Evolutionary conservation across 1,140 invertebrate species (phyloP), one percentile per base, ranked within the genome.

Genomic region (Cardiocondyla obscurior): DNA sequence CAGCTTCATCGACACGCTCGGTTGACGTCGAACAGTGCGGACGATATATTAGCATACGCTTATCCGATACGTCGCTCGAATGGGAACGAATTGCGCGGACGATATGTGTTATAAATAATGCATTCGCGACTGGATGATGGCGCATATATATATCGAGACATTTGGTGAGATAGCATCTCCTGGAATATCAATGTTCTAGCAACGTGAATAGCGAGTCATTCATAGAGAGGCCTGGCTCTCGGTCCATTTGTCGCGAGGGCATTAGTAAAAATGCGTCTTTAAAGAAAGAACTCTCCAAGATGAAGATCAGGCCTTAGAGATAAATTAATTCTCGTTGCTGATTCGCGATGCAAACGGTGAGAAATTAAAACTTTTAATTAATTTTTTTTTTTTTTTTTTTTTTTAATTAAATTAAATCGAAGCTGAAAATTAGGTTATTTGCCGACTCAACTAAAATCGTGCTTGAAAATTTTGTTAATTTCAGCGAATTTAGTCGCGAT

Each of bases 101-200:
- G 74, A 67, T 79, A 79, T 76, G 36, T 73, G 70, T 76, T 76
- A 76, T 79, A 79, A 79, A 79, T 79, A 79, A 79, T 79, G 62
- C 46, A 79, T 67, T 79, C 62, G 62, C 74, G 46, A 67, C n/a
- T 30, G 46, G 62, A 79, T 55, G 60, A 76, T 36, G 69, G 2
- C 14, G 55, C 22, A 22, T 73, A 73, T 65, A 30, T 67, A 19
- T 28, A 49, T 60, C 74, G 62, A 44, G 44, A 36, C 72, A 62
- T 62, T 62, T 30, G 14, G 33, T 36, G 33, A 51, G 74, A 79
- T 79, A 79, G 46, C 62, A 69, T 79, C 74, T 39, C 3, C 46
- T 79, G 62, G 74, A 79, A 79, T 69, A 79, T 79, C 74, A 79
- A 69, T 79, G 74, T 69, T 79, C 62, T 79, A 79, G 74, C 46